These are phyloP conservation scores for Pocillopora verrucosa DNA, from an alignment of 64 coral and sea anemone species.

Conservation along the genomic window DNA sequence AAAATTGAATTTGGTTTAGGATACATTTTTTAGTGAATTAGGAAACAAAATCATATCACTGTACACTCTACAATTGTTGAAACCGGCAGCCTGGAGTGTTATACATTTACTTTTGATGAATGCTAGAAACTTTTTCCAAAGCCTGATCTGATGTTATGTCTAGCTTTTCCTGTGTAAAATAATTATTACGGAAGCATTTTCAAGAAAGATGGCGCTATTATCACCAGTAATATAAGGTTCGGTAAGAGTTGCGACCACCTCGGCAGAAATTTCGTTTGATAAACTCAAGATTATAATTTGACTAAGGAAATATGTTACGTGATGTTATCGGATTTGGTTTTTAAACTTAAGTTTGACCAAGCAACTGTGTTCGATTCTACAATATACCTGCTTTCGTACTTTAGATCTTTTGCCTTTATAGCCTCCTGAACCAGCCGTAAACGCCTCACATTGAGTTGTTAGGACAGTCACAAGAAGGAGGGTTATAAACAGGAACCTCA, in stretches of 20 bases:
- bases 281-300: too few species aligned
- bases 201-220: too few species aligned
- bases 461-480: background rate
- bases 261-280: too few species aligned
- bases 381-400: background rate
- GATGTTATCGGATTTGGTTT: background rate
- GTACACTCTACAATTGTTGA: background rate
- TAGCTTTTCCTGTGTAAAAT: too few species aligned
- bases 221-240: too few species aligned
- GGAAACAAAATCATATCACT: background rate
- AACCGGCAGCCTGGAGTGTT: too few species aligned
- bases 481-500: background rate
- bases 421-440: slow-evolving; percentile 29
- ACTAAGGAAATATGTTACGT: too few species aligned
- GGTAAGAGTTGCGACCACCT: too few species aligned
- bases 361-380: background rate
- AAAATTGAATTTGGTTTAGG: background rate
- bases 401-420: background rate
- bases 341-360: background rate
- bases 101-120: too few species aligned
- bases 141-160: too few species aligned
- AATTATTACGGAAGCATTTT: too few species aligned
- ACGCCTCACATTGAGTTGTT: background rate
- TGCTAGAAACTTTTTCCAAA: too few species aligned
- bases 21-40: background rate